phyloP scores from a whole-genome alignment of 2,797 vertebrate species.

The Setipinna tenuifilis region DNA sequence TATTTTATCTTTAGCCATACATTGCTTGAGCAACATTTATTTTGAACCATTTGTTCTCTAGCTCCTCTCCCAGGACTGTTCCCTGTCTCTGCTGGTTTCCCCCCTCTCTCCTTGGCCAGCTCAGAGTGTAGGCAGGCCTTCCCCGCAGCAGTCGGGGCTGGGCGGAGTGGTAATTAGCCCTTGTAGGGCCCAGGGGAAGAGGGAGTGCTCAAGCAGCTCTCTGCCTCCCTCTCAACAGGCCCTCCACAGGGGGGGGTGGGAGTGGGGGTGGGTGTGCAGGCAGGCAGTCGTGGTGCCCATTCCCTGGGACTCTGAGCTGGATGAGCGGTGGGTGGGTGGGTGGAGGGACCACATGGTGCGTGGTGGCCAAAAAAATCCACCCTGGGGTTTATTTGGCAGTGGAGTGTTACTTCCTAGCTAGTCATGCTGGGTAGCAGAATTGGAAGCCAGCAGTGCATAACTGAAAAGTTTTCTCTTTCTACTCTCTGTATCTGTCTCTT shows the following conservation, averaged over 20 bases:
- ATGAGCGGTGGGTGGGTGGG: slow-evolving; percentile 28
- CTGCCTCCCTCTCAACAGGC: not conserved
- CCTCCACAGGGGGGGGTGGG: not conserved
- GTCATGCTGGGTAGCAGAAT: not conserved
- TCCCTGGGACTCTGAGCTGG: slow-evolving; percentile 8
- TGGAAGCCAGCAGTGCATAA: not conserved
- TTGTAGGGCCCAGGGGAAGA: slow-evolving; percentile 5
- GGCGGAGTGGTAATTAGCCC: slow-evolving; percentile 38
- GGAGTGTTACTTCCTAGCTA: not conserved
- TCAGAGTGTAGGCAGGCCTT: not conserved
- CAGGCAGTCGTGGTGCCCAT: not conserved
- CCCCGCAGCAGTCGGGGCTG: slow-evolving; percentile 30
- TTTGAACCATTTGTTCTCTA: not conserved
- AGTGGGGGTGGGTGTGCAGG: not conserved
- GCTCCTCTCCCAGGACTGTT: not conserved
- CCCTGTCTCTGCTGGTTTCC: not conserved
- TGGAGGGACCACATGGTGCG: slow-evolving; percentile 18
- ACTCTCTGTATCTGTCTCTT: not conserved
- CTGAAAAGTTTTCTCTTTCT: not conserved
- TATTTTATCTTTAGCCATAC: not conserved
- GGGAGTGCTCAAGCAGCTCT: slow-evolving; percentile 10
- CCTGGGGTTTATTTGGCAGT: slow-evolving; percentile 15
- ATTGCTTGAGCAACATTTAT: not conserved
- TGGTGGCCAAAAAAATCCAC: slow-evolving; percentile 39
- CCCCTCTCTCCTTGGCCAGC: slow-evolving; percentile 19